A percentile compares a stretch with the other conserved stretches of the same genome.
These are phyloP conservation scores for Galagoides demidoff DNA, from an alignment of 2,797 vertebrate species.

Conservation along the genomic window DNA sequence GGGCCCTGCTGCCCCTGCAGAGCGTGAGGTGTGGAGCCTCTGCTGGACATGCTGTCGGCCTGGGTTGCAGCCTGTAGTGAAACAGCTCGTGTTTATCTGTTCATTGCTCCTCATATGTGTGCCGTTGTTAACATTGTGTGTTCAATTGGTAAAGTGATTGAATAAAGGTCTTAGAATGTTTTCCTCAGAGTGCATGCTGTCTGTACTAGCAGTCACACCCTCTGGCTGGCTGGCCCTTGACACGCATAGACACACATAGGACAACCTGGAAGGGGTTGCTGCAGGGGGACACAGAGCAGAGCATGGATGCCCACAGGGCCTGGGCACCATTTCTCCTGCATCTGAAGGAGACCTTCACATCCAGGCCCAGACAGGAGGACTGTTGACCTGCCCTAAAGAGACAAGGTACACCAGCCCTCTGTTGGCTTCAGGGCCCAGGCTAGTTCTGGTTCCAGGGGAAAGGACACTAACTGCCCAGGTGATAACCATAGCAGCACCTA, in stretches of 20 bases:
- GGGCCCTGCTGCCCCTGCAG: slow-evolving; percentile 68
- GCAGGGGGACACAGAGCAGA: background rate
- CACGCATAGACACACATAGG: no score
- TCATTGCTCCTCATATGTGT: slow-evolving; percentile 73
- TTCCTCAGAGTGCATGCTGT: slow-evolving; percentile 29
- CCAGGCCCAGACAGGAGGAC: background rate
- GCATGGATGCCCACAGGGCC: background rate
- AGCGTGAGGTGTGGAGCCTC: slow-evolving; percentile 72
- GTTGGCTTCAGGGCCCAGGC: background rate
- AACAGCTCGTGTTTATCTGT: slow-evolving; percentile 76
- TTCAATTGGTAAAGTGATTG: slow-evolving; percentile 85
- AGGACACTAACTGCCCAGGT: no score
- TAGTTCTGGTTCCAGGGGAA: background rate
- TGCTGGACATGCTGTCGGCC: slow-evolving; percentile 77
- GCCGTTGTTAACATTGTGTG: slow-evolving; percentile 82
- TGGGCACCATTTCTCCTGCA: background rate
- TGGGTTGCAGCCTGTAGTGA: slow-evolving; percentile 76
- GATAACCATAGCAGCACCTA: background rate
- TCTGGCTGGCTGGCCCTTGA: background rate
- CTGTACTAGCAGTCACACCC: background rate
- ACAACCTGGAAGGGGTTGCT: accelerated
- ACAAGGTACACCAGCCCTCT: background rate
- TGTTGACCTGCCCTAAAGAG: accelerated
- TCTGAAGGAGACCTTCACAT: no score
- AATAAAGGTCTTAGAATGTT: slow-evolving; percentile 87